Conservation (phyloP, 2,113 vertebrate species). For the Spermophilus dauricus region DNA sequence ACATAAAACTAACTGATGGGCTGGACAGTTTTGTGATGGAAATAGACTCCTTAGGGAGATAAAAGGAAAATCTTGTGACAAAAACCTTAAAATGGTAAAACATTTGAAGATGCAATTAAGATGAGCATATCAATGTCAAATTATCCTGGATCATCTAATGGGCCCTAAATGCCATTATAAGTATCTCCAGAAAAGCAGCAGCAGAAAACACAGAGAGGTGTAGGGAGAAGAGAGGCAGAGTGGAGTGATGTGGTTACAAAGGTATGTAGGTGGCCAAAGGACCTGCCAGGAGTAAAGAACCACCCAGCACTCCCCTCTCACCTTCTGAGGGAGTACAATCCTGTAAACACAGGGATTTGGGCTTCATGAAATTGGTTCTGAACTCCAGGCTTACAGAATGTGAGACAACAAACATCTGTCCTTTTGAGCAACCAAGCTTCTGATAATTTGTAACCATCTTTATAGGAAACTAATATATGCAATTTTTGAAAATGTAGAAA, state of each 20-base stretch:
- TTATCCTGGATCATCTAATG: not conserved
- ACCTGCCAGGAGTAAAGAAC: not conserved
- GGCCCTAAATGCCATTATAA: not conserved
- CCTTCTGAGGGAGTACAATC: not conserved
- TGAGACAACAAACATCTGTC: not conserved
- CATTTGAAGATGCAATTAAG: not conserved
- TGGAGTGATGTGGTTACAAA: not conserved
- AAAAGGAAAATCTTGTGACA: not conserved
- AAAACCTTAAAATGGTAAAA: not conserved
- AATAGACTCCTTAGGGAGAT: not conserved
- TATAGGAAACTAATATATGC: not conserved
- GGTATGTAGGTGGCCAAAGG: not conserved
- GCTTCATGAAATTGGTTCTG: not conserved
- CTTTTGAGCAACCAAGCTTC: not conserved
- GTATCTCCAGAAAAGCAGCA: not conserved
- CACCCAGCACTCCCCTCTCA: not conserved
- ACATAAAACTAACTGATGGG: not conserved
- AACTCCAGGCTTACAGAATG: not conserved
- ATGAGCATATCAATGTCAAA: not conserved
- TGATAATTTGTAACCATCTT: not conserved
- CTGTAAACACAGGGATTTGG: not conserved
- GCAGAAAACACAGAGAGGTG: not conserved
- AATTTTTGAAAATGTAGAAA: not conserved
- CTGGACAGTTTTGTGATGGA: no score
- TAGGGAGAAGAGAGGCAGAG: not conserved